phyloP scores from a whole-genome alignment of 35 echinoderm and acorn worm species.

The Ptychodera flava region DNA sequence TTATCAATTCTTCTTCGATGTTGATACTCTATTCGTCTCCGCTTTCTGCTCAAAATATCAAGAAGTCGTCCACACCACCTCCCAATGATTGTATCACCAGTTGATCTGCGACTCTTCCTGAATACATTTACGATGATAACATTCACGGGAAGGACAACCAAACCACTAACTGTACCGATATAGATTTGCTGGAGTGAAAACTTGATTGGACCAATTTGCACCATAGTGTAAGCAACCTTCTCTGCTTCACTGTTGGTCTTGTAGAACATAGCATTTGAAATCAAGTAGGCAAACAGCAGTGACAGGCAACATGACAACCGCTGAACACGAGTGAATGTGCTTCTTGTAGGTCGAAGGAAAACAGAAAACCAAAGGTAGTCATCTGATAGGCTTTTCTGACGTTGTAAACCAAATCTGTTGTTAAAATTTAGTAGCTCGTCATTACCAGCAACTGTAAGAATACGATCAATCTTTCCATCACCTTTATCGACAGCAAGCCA shows the following conservation, averaged over 20 bases:
- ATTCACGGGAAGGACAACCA: background rate
- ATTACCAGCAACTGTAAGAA: slow-evolving; percentile 38
- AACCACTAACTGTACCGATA: background rate
- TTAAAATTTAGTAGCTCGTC: slow-evolving; percentile 22
- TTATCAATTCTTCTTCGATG: too few species aligned
- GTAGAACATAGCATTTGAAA: background rate
- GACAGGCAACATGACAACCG: background rate
- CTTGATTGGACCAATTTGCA: background rate
- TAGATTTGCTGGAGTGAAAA: background rate
- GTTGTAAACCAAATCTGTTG: slow-evolving; percentile 81
- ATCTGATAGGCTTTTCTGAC: slow-evolving; percentile 31
- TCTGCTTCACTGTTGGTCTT: background rate
- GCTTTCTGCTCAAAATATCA: too few species aligned
- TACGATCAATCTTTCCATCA: slow-evolving; percentile 49
- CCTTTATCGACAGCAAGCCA: slow-evolving; percentile 62
- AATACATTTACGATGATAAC: background rate
- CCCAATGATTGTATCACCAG: too few species aligned
- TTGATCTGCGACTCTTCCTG: background rate
- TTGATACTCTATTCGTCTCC: too few species aligned
- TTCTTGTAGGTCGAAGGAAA: background rate
- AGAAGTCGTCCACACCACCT: too few species aligned
- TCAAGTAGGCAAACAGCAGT: background rate
- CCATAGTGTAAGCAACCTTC: background rate
- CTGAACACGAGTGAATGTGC: background rate
- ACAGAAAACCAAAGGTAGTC: background rate